These are phyloP conservation scores for Pseudolaguvia tuberculata DNA, from an alignment of 2,113 vertebrate species.

Conservation along the genomic window DNA sequence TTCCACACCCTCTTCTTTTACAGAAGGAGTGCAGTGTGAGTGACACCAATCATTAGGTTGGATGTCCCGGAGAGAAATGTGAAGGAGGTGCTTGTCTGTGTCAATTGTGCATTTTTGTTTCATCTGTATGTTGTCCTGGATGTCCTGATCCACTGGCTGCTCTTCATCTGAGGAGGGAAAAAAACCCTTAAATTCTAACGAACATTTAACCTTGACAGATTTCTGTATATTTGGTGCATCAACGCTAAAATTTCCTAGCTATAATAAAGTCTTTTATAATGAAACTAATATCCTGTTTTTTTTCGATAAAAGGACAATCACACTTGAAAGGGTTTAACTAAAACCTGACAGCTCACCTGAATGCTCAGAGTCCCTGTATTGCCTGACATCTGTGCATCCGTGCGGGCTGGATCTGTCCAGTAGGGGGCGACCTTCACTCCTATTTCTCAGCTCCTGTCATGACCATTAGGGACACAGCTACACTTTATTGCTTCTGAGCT, in stretches of 20 bases:
- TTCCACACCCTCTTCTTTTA: not conserved
- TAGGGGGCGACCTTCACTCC: constrained; percentile 4
- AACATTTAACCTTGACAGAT: too few relatives aligned
- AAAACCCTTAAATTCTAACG: not conserved
- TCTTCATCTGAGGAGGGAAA: not conserved
- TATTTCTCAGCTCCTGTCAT: constrained; percentile 35
- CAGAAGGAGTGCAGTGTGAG: not conserved
- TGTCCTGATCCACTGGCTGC: not conserved
- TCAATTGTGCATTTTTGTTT: not conserved
- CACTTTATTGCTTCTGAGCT: not conserved
- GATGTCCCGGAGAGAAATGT: not conserved
- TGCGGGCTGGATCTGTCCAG: not conserved
- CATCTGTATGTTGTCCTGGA: not conserved
- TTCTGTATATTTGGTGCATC: not conserved
- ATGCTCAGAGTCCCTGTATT: not conserved
- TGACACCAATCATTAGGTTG: constrained; percentile 28
- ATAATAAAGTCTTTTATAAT: not conserved
- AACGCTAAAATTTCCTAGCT: not conserved
- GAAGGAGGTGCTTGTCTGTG: not conserved
- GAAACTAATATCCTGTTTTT: not conserved
- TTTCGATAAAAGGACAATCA: not conserved
- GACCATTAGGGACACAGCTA: not conserved
- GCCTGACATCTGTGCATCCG: constrained; percentile 3
- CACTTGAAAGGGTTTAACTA: not conserved
- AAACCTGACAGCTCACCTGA: constrained; percentile 25